Percentiles rank a stretch among this genome's conserved stretches.
Evolutionary conservation across 2,113 vertebrate species (phyloP).

Genomic region (Anguilla rostrata): DNA sequence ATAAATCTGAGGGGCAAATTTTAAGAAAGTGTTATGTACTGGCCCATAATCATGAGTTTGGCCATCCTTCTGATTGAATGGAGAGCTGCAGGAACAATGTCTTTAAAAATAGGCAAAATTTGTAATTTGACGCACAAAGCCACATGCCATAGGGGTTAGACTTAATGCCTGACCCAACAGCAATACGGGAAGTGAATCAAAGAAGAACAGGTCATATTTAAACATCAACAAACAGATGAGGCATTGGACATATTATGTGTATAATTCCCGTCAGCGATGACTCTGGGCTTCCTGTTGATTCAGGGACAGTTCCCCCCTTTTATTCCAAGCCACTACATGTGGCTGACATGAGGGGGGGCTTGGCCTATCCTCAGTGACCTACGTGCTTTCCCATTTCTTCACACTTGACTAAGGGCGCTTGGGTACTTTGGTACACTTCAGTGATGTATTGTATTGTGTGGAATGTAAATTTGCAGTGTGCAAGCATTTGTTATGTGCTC

Average conservation of each 20-base stretch:
- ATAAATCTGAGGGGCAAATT: not conserved
- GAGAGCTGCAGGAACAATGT: not conserved
- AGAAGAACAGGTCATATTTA: not conserved
- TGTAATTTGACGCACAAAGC: not conserved
- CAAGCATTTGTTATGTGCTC: too few species aligned
- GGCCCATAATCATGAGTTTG: not conserved
- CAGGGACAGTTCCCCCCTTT: not conserved
- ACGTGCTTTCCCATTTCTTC: too few species aligned
- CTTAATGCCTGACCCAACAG: not conserved
- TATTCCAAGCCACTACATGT: not conserved
- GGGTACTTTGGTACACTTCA: too few species aligned
- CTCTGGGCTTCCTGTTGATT: not conserved
- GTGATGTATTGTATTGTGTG: too few species aligned
- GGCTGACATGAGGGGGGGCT: not conserved
- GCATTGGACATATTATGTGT: not conserved
- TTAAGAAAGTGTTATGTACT: not conserved
- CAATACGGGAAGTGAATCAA: constrained; percentile 3
- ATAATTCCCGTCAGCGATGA: not conserved
- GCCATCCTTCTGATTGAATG: not conserved
- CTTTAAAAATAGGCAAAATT: not conserved
- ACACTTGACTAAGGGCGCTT: too few species aligned
- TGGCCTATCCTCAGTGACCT: not conserved
- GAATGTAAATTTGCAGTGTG: too few species aligned
- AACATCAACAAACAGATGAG: constrained; percentile 6
- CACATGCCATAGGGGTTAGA: not conserved